Evolutionary conservation across 2,113 vertebrate species (phyloP).

Genomic region (Chaetodon trifascialis): DNA sequence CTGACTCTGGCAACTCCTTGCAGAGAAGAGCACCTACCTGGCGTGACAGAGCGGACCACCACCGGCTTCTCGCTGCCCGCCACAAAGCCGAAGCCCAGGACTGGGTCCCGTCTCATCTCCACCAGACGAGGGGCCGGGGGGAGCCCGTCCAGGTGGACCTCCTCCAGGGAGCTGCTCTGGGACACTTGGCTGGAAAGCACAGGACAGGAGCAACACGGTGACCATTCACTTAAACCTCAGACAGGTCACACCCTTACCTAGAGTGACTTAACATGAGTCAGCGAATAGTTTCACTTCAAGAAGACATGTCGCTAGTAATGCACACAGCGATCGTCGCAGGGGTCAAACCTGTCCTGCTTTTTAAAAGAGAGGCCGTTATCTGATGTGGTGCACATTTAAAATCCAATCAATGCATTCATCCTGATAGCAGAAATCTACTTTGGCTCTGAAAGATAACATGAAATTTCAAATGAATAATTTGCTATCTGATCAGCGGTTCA

Average conservation of each 20-base stretch:
- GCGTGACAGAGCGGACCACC: slow-evolving; percentile 96
- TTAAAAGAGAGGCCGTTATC: not conserved
- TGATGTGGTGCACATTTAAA: slow-evolving; percentile 38
- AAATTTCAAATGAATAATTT: slow-evolving; percentile 22
- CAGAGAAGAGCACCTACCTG: slow-evolving; percentile 78
- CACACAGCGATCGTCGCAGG: not conserved
- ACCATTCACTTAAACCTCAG: not conserved
- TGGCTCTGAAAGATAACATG: slow-evolving; percentile 18
- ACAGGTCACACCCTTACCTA: slow-evolving; percentile 9
- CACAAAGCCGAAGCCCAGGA: slow-evolving; percentile 97
- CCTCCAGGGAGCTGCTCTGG: slow-evolving; percentile 92
- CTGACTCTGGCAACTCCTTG: not conserved
- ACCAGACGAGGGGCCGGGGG: slow-evolving; percentile 92
- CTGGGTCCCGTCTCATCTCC: slow-evolving; percentile 96
- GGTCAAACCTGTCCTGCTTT: not conserved
- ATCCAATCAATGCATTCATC: slow-evolving; percentile 21
- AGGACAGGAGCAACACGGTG: not conserved
- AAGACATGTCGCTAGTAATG: slow-evolving; percentile 17
- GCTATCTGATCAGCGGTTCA: slow-evolving; percentile 14
- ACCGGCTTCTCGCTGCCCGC: slow-evolving; percentile 98
- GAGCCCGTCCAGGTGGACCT: slow-evolving; percentile 91
- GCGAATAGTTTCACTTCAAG: slow-evolving; percentile 17
- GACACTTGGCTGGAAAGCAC: slow-evolving; percentile 89
- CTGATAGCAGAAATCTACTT: slow-evolving; percentile 16
- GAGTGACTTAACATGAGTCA: slow-evolving; percentile 33